Evolutionary conservation across 2,113 vertebrate species (phyloP), one percentile per base, ranked within the genome.

Genomic region (Dinomys branickii): DNA sequence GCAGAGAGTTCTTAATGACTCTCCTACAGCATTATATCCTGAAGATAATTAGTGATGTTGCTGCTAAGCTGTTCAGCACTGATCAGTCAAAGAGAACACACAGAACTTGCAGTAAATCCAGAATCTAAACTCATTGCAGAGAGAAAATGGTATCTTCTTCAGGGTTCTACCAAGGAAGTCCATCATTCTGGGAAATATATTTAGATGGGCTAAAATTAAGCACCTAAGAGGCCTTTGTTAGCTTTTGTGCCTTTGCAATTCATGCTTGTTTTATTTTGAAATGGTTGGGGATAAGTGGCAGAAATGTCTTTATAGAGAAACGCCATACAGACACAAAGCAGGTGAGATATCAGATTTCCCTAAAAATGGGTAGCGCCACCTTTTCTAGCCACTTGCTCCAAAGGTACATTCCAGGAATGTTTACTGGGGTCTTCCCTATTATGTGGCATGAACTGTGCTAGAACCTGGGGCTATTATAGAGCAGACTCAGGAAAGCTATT

Each of bases 1-100:
- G 94, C 87, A 94, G 91, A 97, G 94, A 95, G 95, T 94, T 86
- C 86, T 97, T 97, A 96, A 97, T 87, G 97, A 97, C 89, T 97
- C 95, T 97, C 89, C 94, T 89, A 94, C 95, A 41, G 44, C 91
- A 58, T 92, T 95, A 50, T 85, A 84, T 86, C 75, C 94, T 54
- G 78, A 96, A 86, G 83, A 91, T 95, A 95, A 98, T 97, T 95
- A 97, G 92, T 86, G 44, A 93, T 86, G 95, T 65, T 78, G 63
- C 84, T 58, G 83, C 86, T 86, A 0, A 1, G 65, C n/a, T 63
- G 65, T 63, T 96, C 78, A 69, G 86, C 82, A 75, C 95, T 93
- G 84, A 96, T 97, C 96, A 84, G 90, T 97, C 97, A 94, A 84
- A 24, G 28, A 82, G 52, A 93, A 95, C 75, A 71, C 82, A 95